These are phyloP conservation scores for Lepetodrilus schrolli DNA, from an alignment of 2,888 invertebrate genomes.

Conservation along the genomic window DNA sequence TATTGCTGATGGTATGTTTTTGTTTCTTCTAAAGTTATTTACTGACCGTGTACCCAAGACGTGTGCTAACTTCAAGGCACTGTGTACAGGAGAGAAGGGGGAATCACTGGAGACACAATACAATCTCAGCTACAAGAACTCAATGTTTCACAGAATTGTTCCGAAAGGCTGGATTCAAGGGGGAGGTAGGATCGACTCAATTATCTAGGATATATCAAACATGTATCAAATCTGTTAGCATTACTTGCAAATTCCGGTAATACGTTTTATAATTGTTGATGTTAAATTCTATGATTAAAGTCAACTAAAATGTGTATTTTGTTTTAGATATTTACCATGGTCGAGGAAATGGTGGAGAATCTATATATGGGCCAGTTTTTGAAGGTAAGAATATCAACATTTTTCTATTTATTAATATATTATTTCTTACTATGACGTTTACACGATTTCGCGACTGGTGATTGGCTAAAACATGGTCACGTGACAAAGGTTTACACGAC, in stretches of 20 bases:
- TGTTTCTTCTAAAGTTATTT: conserved; percentile 65
- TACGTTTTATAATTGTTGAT: too few relatives aligned
- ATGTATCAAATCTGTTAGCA: too few relatives aligned
- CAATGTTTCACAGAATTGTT: conserved; percentile 81
- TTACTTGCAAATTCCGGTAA: too few relatives aligned
- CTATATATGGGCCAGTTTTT: conserved; percentile 73
- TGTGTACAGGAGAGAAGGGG: conserved; percentile 74
- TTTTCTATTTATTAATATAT: too few relatives aligned
- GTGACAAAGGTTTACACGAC: too few relatives aligned
- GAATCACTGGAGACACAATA: conserved; percentile 61
- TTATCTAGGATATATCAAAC: too few relatives aligned
- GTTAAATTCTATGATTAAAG: too few relatives aligned
- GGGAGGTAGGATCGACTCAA: conserved; percentile 76
- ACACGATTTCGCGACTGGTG: too few relatives aligned
- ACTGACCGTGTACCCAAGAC: conserved; percentile 87
- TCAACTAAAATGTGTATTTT: conserved; percentile 30
- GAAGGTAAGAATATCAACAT: too few relatives aligned
- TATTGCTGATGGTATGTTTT: too few relatives aligned
- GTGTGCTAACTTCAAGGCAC: conserved; percentile 82
- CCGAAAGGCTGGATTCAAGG: conserved; percentile 84
- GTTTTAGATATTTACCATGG: conserved; percentile 73
- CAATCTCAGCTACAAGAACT: conserved; percentile 76
- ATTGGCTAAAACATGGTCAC: too few relatives aligned
- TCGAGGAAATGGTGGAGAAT: conserved; percentile 75
- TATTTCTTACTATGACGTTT: too few relatives aligned